Percentiles rank a stretch among this genome's conserved stretches.
phyloP scores from a whole-genome alignment of 2,113 vertebrate genomes.

The Ceratotherium simum region DNA sequence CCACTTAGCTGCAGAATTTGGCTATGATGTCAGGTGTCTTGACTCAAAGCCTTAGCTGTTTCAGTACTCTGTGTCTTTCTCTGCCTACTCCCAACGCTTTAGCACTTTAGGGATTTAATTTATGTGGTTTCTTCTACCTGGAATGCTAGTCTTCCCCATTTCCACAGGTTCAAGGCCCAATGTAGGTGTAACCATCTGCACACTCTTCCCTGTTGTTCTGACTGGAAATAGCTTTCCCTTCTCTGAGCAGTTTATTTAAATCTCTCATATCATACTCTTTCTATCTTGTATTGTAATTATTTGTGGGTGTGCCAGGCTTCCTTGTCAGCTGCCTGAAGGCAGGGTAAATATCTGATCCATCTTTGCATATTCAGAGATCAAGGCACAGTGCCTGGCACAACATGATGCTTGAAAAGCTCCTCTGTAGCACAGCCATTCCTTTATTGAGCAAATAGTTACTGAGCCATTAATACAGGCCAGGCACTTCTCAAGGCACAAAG shows the following conservation, averaged over 20 bases:
- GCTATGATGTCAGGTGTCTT: not conserved
- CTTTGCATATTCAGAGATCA: not conserved
- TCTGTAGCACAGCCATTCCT: not conserved
- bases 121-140: not conserved
- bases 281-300: not conserved
- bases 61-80: not conserved
- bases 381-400: not conserved
- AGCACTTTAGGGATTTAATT: not conserved
- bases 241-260: not conserved
- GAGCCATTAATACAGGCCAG: not conserved
- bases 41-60: not conserved
- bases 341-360: not conserved
- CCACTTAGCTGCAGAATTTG: not conserved
- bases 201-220: not conserved
- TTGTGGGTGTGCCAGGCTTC: not conserved
- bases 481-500: not conserved
- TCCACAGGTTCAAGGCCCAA: not conserved
- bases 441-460: not conserved
- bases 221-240: not conserved
- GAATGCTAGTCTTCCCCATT: not conserved
- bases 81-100: not conserved
- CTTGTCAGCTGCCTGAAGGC: not conserved
- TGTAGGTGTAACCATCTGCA: not conserved
- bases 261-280: not conserved
- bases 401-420: not conserved